Evolutionary conservation across 2,797 vertebrate genomes (phyloP).

Genomic region (Sebastes nivosus): DNA sequence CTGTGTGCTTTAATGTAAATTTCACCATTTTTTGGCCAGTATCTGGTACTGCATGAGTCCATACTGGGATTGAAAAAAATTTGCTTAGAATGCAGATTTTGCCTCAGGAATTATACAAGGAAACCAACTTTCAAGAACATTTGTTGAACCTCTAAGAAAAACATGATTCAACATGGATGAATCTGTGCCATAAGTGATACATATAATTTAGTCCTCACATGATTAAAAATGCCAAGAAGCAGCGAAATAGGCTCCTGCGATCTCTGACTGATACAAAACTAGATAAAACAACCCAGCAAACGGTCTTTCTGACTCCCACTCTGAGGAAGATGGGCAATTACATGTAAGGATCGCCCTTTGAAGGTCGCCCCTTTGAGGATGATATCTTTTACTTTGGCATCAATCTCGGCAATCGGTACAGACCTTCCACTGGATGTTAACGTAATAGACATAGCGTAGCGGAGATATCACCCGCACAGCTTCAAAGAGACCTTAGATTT

Average conservation of each 20-base stretch:
- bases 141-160: conserved; percentile 7
- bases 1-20: neutral
- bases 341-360: conserved; percentile 63
- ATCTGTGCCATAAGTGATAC: neutral
- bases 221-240: conserved; percentile 38
- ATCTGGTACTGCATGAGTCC: neutral
- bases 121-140: conserved; percentile 8
- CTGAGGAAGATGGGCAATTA: conserved; percentile 67
- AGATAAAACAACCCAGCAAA: conserved; percentile 44
- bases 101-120: neutral
- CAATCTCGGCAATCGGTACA: conserved; percentile 54
- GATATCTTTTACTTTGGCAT: conserved; percentile 67
- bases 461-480: conserved; percentile 47
- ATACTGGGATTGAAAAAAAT: neutral
- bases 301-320: conserved; percentile 41
- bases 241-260: conserved; percentile 1
- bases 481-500: conserved; percentile 65
- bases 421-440: conserved; percentile 66
- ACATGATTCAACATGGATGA: conserved; percentile 13
- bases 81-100: conserved; percentile 8
- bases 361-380: conserved; percentile 76
- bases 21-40: neutral
- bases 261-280: conserved; percentile 30
- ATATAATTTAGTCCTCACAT: conserved; percentile 26
- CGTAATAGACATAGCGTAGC: conserved; percentile 34